Base-by-base conservation (phyloP, 2,888 invertebrate species). In the Tenthredo livida region DNA sequence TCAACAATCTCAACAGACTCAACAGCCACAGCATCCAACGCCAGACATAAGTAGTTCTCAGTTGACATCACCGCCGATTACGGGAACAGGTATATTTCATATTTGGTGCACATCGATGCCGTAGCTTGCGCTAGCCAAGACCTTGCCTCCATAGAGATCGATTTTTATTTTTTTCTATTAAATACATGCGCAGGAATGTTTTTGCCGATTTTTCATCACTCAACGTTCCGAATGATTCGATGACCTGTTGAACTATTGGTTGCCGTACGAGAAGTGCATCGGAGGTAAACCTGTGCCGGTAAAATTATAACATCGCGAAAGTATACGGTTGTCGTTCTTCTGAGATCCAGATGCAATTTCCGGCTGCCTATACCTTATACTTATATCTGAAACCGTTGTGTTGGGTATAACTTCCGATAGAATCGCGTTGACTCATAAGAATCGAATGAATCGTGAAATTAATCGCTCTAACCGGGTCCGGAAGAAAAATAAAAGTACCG, bases 41-140 rank as follows among this genome's bases (percentile, higher is more conserved):
- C 91, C 93, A 88, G 93, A 93, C 87, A 93, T 93, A 84, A 93
- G 91, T 90, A 93, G 93, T 87, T 93, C 93, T 2, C 93, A 93
- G 87, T 89, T 93, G 80, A 90, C 92, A 7, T 92, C 93, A 47
- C 92, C 93, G 70, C 93, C 93, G 58, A 93, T 93, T 89, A 93
- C 93, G 67, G 93, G 93, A 90, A 93, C 93, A 93, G 93, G 93
- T 93, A 93, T 87, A 93, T 87, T 88, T 83, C 25, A 21, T 70
- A 17, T 47, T 67, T 70, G 10, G 29, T 29, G n/a, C 37, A 73
- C 43, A n/a, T 54, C 2, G n/a, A n/a, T 7, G 54, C n/a, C n/a
- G n/a, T 54, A 54, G 54, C 54, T 6, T 54, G 54, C n/a, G n/a
- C 6, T 54, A 54, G 54, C 2, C 17, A 12, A 12, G 25, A 25